phyloP scores from a whole-genome alignment of 2,797 vertebrate genomes.

The Crocodylus rhombifer region DNA sequence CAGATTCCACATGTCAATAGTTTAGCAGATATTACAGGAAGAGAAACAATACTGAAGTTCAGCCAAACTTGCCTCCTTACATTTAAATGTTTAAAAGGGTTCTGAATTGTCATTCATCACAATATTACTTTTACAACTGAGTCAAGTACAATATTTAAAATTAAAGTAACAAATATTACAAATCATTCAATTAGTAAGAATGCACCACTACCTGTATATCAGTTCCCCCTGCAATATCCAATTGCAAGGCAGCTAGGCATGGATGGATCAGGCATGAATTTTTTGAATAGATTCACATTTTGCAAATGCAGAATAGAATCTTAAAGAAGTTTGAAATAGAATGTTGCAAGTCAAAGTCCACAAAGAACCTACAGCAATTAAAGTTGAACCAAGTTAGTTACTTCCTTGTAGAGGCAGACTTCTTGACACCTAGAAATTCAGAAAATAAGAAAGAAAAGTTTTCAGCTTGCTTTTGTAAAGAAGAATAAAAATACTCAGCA shows the following conservation, averaged over 20 bases:
- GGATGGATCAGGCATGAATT: not conserved
- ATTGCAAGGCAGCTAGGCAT: not conserved
- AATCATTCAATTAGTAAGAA: not conserved
- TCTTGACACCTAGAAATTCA: not conserved
- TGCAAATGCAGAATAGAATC: not conserved
- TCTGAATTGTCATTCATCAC: not conserved
- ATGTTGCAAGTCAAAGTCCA: not conserved
- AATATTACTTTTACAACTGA: not conserved
- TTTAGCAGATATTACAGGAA: conserved; percentile 23
- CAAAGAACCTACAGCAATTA: not conserved
- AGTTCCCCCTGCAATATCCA: not conserved
- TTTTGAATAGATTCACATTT: not conserved
- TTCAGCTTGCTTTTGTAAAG: not conserved
- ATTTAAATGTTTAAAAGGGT: not conserved
- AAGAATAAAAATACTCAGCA: not conserved
- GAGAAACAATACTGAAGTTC: conserved; percentile 9
- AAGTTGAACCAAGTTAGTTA: not conserved
- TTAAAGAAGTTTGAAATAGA: not conserved
- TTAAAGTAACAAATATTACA: conserved; percentile 1
- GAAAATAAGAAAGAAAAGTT: not conserved
- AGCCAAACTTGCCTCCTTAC: not conserved
- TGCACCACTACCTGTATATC: too few relatives aligned
- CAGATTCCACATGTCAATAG: conserved; percentile 1
- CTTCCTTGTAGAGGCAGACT: not conserved
- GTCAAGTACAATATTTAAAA: not conserved